Conservation (phyloP, 2,797 vertebrate species). For the Ateles fusciceps region DNA sequence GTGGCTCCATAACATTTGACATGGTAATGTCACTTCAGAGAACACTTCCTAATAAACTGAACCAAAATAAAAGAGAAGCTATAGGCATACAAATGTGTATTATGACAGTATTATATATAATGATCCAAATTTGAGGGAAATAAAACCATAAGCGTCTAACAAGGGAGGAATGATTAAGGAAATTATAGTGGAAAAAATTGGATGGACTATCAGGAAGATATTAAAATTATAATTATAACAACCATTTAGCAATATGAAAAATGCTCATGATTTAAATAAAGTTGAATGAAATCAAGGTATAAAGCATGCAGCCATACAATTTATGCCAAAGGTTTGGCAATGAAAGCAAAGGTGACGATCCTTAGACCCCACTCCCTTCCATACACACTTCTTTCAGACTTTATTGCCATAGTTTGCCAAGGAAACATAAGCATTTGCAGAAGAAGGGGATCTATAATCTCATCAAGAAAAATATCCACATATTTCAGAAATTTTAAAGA, state of each 20-base stretch:
- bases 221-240: constrained; percentile 30
- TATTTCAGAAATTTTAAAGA: neutral
- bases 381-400: neutral
- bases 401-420: neutral
- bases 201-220: neutral
- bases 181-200: constrained; percentile 32
- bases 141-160: constrained; percentile 40
- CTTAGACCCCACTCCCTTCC: rapidly evolving
- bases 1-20: constrained; percentile 23
- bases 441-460: neutral
- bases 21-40: constrained; percentile 29
- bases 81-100: constrained; percentile 16
- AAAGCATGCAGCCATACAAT: neutral
- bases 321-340: neutral
- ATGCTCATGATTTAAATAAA: constrained; percentile 1
- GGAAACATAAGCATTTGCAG: neutral
- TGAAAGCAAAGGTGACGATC: neutral
- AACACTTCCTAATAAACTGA: neutral
- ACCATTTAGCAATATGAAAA: constrained; percentile 33
- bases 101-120: neutral
- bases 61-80: constrained; percentile 42
- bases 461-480: neutral
- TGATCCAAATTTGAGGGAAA: constrained; percentile 46
- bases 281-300: neutral
- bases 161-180: constrained; percentile 16